Evolutionary conservation across 1,140 invertebrate genomes (phyloP).

Genomic region (Drosophila santomea): DNA sequence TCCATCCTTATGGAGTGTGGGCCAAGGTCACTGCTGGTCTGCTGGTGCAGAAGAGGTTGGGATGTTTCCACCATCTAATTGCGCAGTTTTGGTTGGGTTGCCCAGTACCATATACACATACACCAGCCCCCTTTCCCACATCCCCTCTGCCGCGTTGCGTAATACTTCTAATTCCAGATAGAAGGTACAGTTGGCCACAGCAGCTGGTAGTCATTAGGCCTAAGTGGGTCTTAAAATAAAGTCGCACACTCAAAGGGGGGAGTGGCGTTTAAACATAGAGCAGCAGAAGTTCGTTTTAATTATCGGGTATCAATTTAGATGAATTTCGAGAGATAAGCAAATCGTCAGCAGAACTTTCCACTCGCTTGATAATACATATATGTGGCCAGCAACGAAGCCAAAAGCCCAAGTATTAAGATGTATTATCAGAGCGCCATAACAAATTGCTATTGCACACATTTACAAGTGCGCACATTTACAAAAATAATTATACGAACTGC

Average conservation of each 20-base stretch:
- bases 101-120: neutral
- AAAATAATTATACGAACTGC: neutral
- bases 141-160: constrained; percentile 14
- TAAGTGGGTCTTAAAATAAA: neutral
- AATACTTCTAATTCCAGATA: constrained; percentile 22
- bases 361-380: constrained; percentile 20
- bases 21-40: neutral
- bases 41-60: neutral
- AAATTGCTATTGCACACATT: constrained; percentile 2
- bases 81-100: constrained; percentile 12
- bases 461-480: neutral
- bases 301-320: constrained; percentile 28
- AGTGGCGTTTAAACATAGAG: neutral
- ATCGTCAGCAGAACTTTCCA: constrained; percentile 27
- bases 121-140: too few relatives aligned
- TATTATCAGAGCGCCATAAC: neutral
- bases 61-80: constrained; percentile 2
- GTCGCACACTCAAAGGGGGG: neutral
- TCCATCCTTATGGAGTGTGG: neutral
- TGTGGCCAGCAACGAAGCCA: too few relatives aligned
- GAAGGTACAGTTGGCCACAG: constrained; percentile 24
- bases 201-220: too few relatives aligned
- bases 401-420: too few relatives aligned
- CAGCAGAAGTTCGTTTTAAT: constrained; percentile 1
- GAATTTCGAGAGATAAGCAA: constrained; percentile 31